Evolutionary conservation across 1,140 invertebrate species (phyloP), one percentile per base, ranked within the genome.

Genomic region (Aphelenchoides fujianensis): DNA sequence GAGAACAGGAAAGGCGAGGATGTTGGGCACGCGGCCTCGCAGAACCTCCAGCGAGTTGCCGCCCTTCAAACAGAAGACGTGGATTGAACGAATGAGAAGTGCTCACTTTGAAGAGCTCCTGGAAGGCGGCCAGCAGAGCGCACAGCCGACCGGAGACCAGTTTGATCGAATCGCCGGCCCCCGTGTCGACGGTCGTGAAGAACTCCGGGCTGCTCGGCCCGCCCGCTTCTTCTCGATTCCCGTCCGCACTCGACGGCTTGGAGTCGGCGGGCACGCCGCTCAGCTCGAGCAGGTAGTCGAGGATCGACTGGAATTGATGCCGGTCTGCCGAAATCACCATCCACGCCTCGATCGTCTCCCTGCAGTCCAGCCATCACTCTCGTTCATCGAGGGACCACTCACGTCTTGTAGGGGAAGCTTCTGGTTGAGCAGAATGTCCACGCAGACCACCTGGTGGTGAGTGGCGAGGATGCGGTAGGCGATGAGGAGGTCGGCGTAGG

Each of bases 271-370:
- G 16, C 16, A 75, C 41, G 16, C 69, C 74, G 5, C 75, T 23
- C 28, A 78, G 37, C 55, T 82, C 81, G 23, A 85, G 62, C 19
- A 84, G 35, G 62, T 85, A 84, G 66, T 82, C 81, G 1, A 76
- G 48, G 27, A 76, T 70, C 7, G 36, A 57, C 30, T 70, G 28
- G 52, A 81, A 84, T 34, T 85, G 80, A 23, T 27, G 35, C 16
- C 63, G 53, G 16, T 84, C 77, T 36, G 70, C 53, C 12, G 77
- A 72, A 34, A 84, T 54, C 59, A 73, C 74, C 55, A 75, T 64
- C 82, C 82, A 82, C 16, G 74, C 77, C 57, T 82, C 81, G 5
- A 54, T 67, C 2, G 69, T 73, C 12, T 72, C 70, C 37, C 78
- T 80, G 54, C 35, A 78, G 68, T n/a, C n/a, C n/a, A n/a, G n/a